Percentiles rank a stretch among this genome's conserved stretches.
phyloP scores from a whole-genome alignment of 2,797 vertebrate species.

The Bradypodion pumilum region DNA sequence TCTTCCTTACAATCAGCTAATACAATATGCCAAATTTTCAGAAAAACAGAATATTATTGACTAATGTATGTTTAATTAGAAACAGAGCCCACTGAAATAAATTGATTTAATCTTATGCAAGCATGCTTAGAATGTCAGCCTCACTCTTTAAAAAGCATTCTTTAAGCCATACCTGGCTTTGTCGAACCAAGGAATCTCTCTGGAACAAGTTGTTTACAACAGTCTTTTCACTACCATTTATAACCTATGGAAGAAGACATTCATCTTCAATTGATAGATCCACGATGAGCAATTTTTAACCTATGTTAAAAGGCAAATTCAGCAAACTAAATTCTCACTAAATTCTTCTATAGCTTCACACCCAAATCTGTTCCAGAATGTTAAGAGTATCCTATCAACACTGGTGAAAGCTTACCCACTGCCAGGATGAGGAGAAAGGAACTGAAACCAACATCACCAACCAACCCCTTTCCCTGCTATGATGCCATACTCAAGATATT shows the following conservation, averaged over 20 bases:
- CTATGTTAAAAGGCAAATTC: neutral
- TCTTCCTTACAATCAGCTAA: neutral
- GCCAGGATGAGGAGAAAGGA: no score
- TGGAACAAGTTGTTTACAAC: conserved; percentile 92
- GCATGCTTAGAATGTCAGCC: neutral
- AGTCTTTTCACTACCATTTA: conserved; percentile 90
- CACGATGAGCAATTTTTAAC: neutral
- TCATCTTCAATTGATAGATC: neutral
- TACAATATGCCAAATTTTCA: neutral
- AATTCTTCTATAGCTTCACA: neutral
- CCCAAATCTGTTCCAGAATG: neutral
- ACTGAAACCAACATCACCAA: no score
- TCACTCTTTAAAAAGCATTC: conserved; percentile 2
- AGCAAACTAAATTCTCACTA: neutral
- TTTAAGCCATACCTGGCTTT: conserved; percentile 87
- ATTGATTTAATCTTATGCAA: no score
- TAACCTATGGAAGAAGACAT: conserved; percentile 64
- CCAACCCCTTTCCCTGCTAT: no score
- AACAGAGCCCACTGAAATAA: neutral
- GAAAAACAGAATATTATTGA: neutral
- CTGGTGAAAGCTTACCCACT: no score
- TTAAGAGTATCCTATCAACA: neutral
- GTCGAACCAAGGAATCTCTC: conserved; percentile 88
- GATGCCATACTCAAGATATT: no score
- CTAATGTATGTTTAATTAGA: neutral